phyloP scores from a whole-genome alignment of 2,797 vertebrate genomes.

The Halcyon smyrnensis region DNA sequence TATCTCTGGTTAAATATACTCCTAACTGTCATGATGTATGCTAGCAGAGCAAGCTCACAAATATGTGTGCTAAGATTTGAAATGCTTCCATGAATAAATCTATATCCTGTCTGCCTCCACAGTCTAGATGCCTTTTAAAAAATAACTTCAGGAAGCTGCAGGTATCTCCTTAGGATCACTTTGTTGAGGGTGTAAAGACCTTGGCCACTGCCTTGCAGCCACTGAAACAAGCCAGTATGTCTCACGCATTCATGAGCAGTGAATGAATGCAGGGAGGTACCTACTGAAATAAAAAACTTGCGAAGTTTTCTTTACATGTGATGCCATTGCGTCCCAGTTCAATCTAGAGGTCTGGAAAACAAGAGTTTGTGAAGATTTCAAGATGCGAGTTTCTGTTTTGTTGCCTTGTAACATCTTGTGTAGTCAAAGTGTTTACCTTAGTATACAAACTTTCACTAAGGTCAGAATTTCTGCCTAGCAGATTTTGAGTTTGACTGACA shows the following conservation, averaged over 20 bases:
- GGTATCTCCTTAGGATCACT: not conserved
- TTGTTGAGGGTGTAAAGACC: not conserved
- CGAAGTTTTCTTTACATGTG: not conserved
- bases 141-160: not conserved
- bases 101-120: not conserved
- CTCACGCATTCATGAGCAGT: rapidly evolving
- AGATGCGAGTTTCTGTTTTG: not conserved
- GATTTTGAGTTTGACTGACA: not conserved
- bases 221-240: not conserved
- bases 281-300: not conserved
- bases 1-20: not conserved
- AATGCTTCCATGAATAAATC: constrained; percentile 10
- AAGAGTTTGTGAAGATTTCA: not conserved
- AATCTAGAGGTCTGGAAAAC: not conserved
- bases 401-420: not conserved
- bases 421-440: not conserved
- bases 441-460: not conserved
- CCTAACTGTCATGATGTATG: not conserved
- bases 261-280: not conserved
- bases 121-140: not conserved
- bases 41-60: constrained; percentile 15
- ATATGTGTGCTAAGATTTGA: not conserved
- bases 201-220: not conserved
- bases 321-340: not conserved
- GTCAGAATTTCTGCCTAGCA: not conserved